Percentiles rank a stretch among this genome's conserved stretches.
phyloP scores from a whole-genome alignment of 2,113 vertebrate genomes.

The Lagenorhynchus albirostris region DNA sequence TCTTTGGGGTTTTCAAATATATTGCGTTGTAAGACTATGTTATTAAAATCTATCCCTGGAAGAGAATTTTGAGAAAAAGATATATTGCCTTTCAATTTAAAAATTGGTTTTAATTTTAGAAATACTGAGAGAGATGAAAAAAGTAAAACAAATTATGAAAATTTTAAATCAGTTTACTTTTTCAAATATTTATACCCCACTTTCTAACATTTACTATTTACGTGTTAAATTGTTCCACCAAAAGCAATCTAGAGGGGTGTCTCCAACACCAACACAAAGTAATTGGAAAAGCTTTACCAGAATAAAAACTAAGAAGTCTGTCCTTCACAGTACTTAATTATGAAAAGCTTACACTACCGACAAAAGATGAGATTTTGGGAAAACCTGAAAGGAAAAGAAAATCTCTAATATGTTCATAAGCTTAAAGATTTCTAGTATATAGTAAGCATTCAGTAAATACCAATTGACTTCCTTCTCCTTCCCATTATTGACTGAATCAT shows the following conservation, averaged over 20 bases:
- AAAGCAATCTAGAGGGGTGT: conserved; percentile 7
- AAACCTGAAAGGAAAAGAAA: neutral
- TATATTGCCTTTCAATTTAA: neutral
- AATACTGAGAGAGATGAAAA: neutral
- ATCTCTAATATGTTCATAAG: neutral
- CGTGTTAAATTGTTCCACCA: conserved; percentile 41
- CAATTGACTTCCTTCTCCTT: neutral
- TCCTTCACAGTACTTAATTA: conserved; percentile 44
- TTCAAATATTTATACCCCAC: neutral
- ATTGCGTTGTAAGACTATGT: neutral
- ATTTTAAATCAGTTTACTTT: neutral
- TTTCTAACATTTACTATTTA: conserved; percentile 50
- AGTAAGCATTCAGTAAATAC: neutral
- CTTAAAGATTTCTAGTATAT: neutral
- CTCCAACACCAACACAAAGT: conserved; percentile 46
- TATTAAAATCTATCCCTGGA: conserved; percentile 45
- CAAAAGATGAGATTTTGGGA: conserved; percentile 19
- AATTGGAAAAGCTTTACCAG: conserved; percentile 57
- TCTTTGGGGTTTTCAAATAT: conserved; percentile 33
- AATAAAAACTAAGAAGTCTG: conserved; percentile 59
- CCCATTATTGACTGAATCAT: neutral
- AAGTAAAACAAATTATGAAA: neutral
- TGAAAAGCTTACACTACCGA: neutral
- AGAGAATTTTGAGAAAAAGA: neutral
- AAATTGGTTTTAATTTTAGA: conserved; percentile 32